phyloP scores from a whole-genome alignment of 2,113 vertebrate genomes.

The Oostethus manadensis region DNA sequence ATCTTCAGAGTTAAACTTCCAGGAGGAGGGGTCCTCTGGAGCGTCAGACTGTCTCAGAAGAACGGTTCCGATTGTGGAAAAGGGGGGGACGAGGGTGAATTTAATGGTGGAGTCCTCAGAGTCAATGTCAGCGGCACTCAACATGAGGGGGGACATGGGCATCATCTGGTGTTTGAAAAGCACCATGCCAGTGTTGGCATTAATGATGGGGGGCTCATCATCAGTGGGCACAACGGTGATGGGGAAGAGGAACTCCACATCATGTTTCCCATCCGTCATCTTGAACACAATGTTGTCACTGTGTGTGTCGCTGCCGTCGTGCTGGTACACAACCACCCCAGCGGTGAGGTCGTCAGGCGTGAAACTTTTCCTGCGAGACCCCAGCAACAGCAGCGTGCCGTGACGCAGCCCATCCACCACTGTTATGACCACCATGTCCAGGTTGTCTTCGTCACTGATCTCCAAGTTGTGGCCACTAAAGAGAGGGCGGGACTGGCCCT shows the following conservation, averaged over 20 bases:
- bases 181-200: conserved; percentile 85
- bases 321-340: conserved; percentile 83
- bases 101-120: conserved; percentile 85
- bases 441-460: conserved; percentile 87
- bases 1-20: conserved; percentile 76
- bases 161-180: conserved; percentile 85
- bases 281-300: conserved; percentile 90
- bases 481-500: conserved; percentile 88
- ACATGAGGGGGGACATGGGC: conserved; percentile 73
- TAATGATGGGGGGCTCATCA: conserved; percentile 87
- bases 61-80: conserved; percentile 72
- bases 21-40: conserved; percentile 77
- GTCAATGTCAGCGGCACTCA: conserved; percentile 90
- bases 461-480: conserved; percentile 78
- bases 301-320: conserved; percentile 84
- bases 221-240: conserved; percentile 89
- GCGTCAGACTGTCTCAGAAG: conserved; percentile 82
- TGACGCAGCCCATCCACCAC: conserved; percentile 87
- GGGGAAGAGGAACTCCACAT: conserved; percentile 91
- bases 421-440: conserved; percentile 75
- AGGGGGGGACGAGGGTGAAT: conserved; percentile 78
- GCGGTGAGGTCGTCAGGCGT: conserved; percentile 77
- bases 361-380: conserved; percentile 76
- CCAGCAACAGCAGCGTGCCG: conserved; percentile 78
- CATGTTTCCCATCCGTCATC: conserved; percentile 85